phyloP scores from a whole-genome alignment of 92 coral and sea anemone species.

The Meandrina meandrites region DNA sequence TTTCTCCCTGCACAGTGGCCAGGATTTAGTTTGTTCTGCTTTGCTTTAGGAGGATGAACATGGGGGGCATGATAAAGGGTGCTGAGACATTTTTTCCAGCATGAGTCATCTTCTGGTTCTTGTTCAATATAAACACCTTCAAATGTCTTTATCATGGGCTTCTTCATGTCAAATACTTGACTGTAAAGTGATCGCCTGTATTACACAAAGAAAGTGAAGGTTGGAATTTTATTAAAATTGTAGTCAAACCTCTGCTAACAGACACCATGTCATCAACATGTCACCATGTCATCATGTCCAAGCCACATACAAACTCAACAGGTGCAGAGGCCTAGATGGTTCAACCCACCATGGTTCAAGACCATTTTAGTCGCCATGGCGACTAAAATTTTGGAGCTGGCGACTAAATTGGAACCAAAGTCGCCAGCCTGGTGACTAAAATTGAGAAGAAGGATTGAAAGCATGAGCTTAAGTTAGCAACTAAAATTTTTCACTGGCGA shows the following conservation, averaged over 20 bases:
- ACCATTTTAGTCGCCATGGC: no score
- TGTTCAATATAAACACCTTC: conserved; percentile 70
- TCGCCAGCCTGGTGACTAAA: no score
- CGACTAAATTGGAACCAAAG: no score
- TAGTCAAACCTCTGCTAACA: not conserved
- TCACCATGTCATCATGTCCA: no score
- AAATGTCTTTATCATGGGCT: conserved; percentile 61
- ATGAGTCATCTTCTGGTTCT: conserved; percentile 54
- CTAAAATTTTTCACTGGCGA: no score
- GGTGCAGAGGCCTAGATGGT: no score
- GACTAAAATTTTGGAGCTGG: no score
- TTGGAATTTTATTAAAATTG: not conserved
- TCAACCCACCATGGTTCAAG: no score
- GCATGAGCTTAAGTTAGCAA: no score
- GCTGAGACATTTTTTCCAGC: conserved; percentile 81
- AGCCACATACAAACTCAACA: no score
- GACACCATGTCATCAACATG: not conserved
- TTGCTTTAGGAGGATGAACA: conserved; percentile 64
- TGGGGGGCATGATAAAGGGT: conserved; percentile 77
- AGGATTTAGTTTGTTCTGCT: conserved; percentile 32
- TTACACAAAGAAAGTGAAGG: not conserved
- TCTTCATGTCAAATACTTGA: conserved; percentile 79
- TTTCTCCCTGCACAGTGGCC: conserved; percentile 38
- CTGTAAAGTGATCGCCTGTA: conserved; percentile 84
- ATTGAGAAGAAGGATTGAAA: no score